Percentiles rank a stretch among this genome's conserved stretches.
Conservation (phyloP, 2,888 invertebrate genomes). For the Napeogenes sylphis region DNA sequence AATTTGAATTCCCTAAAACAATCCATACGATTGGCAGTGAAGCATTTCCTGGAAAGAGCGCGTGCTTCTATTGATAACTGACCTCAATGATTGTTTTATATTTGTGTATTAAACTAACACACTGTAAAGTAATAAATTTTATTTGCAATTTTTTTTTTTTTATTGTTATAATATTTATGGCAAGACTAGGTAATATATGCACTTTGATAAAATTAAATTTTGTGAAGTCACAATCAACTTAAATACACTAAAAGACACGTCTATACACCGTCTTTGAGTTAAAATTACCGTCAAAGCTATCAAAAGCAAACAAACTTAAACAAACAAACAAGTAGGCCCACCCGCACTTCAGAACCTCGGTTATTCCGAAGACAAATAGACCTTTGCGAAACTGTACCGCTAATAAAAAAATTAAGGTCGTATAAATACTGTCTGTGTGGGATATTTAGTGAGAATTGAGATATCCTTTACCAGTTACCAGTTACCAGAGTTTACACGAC, state of each 20-base stretch:
- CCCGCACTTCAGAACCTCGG: conserved; percentile 36
- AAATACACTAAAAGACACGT: neutral
- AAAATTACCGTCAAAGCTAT: conserved; percentile 22
- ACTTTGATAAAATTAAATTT: neutral
- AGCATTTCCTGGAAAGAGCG: too few species aligned
- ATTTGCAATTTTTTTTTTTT: too few species aligned
- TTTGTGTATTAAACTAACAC: too few species aligned
- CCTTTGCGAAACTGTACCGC: conserved; percentile 20
- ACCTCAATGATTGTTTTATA: too few species aligned
- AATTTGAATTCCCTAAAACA: too few species aligned
- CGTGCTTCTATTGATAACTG: too few species aligned
- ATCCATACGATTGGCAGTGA: too few species aligned
- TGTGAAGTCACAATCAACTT: neutral
- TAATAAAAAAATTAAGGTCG: conserved; percentile 28
- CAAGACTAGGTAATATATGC: neutral
- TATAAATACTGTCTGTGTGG: conserved; percentile 22
- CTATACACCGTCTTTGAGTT: conserved; percentile 7
- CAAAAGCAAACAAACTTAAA: conserved; percentile 25
- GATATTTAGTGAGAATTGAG: too few species aligned
- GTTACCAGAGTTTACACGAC: neutral
- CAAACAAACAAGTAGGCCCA: conserved; percentile 40
- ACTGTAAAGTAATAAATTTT: too few species aligned
- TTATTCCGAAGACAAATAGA: conserved; percentile 23
- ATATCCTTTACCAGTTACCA: conserved; percentile 7
- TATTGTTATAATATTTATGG: too few species aligned